phyloP scores from a whole-genome alignment of 1,140 invertebrate genomes.

The Dendrolimus kikuchii region DNA sequence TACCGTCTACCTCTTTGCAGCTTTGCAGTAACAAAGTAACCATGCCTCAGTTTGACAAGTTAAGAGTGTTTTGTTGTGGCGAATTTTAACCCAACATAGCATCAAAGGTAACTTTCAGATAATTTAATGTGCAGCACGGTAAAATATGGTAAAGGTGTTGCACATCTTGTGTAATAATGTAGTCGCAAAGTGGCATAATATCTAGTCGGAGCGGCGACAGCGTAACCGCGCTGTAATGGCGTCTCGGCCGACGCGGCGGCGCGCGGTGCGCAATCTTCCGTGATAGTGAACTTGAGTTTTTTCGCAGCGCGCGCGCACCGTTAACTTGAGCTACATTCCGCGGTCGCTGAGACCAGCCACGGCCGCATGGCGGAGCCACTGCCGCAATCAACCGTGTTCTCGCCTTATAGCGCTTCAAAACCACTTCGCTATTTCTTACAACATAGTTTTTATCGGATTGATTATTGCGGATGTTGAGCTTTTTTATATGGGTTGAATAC shows the following conservation, averaged over 20 bases:
- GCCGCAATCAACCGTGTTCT: constrained; percentile 17
- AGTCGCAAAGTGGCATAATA: constrained; percentile 53
- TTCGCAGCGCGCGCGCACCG: constrained; percentile 53
- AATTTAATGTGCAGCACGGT: not conserved
- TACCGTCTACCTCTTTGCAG: no score
- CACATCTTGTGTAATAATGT: constrained; percentile 45
- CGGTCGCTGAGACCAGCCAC: constrained; percentile 36
- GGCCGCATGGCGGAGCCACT: constrained; percentile 40
- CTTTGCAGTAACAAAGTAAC: no score
- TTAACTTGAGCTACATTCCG: constrained; percentile 65
- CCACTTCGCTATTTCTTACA: constrained; percentile 8
- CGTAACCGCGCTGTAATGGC: constrained; percentile 59
- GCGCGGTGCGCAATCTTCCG: constrained; percentile 57
- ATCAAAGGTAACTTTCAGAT: not conserved
- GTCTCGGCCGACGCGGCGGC: constrained; percentile 25
- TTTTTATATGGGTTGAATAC: not conserved
- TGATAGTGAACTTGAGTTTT: constrained; percentile 70
- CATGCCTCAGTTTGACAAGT: no score
- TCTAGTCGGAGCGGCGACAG: constrained; percentile 37
- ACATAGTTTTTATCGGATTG: not conserved
- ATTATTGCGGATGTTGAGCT: constrained; percentile 2
- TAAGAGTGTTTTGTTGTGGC: no score
- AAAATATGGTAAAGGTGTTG: constrained; percentile 6
- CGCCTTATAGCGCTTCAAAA: constrained; percentile 6
- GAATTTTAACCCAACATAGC: no score